Base-by-base conservation (phyloP, 2,888 invertebrate species). In the Capitulum mitella region DNA sequence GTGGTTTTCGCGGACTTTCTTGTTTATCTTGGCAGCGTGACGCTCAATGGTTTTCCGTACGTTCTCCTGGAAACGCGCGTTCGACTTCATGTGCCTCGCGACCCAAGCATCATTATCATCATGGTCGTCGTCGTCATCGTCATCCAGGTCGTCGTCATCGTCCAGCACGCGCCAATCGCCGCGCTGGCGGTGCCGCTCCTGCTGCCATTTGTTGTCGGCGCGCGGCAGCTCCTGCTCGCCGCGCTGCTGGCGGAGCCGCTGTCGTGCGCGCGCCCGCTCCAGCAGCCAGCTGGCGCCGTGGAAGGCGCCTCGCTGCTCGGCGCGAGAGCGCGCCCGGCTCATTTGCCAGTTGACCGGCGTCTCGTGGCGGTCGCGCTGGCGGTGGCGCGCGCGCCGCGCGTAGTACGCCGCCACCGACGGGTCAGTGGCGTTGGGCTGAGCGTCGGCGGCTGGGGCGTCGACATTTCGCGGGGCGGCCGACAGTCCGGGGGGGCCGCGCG, bases 71-170 rank as follows among this genome's bases (percentile, higher is more conserved):
- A 29, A 37, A 22, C 37, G 34, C 1, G 29, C 70, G 22, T 6
- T 37, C 0, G n/a, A 22, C 19, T 16, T 3, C 26, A 70, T 70
- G 10, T 6, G n/a, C 1, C 29, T 3, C 1, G 70, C 70, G 19
- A 70, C 6, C 37, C 29, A 19, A 5, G 32, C 40, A 12, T n/a
- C 77, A 46, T 46, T 10, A 19, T 77, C 43, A 19, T n/a, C 76
- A 40, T 76, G 14, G 29, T 76, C 76, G 19, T 76, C 76, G 32
- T 76, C 76, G 16, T 76, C 76, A 37, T 76, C 76, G 29, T 76
- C 76, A 37, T 40, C 40, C 6, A 40, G 40, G 34, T 77, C 77
- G 26, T 77, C 77, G 37, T 77, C 46, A 12, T 77, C 77, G 46
- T 77, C 77, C 22, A 26, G 8, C 5, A 37, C 37, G 22, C 22